Evolutionary conservation across 2,888 invertebrate species (phyloP).

Genomic region (Digitonthophagus gazella): DNA sequence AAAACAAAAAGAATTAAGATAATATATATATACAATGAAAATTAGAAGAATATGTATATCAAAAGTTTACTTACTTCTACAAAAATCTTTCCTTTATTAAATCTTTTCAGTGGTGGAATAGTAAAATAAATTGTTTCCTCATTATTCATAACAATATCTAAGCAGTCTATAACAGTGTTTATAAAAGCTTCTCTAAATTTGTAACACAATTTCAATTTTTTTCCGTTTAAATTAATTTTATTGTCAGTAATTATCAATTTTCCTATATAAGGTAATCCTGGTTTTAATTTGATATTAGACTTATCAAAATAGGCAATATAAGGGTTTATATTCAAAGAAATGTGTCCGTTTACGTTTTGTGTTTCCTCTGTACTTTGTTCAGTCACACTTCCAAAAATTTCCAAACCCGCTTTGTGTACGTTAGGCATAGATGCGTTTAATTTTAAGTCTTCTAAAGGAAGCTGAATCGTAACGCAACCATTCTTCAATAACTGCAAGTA

Average conservation of each 20-base stretch:
- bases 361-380: constrained; percentile 66
- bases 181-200: constrained; percentile 46
- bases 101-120: constrained; percentile 42
- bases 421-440: not conserved
- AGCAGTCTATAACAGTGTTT: constrained; percentile 35
- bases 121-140: constrained; percentile 41
- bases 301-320: constrained; percentile 61
- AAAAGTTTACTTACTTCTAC: constrained; percentile 3
- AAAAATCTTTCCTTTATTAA: not conserved
- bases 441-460: constrained; percentile 38
- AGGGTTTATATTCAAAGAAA: constrained; percentile 58
- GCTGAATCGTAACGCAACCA: constrained; percentile 43
- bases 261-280: constrained; percentile 69
- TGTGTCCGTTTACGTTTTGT: constrained; percentile 61
- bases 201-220: constrained; percentile 45
- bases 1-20: not conserved
- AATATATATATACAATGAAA: no score
- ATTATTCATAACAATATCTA: constrained; percentile 39
- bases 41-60: no score
- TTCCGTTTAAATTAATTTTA: constrained; percentile 23
- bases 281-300: constrained; percentile 61
- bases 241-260: constrained; percentile 46
- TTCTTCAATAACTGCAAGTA: constrained; percentile 40
- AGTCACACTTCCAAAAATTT: constrained; percentile 47
- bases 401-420: not conserved